Evolutionary conservation across 2,113 vertebrate genomes (phyloP), one percentile per base, ranked within the genome.

Genomic region (Micromys minutus): DNA sequence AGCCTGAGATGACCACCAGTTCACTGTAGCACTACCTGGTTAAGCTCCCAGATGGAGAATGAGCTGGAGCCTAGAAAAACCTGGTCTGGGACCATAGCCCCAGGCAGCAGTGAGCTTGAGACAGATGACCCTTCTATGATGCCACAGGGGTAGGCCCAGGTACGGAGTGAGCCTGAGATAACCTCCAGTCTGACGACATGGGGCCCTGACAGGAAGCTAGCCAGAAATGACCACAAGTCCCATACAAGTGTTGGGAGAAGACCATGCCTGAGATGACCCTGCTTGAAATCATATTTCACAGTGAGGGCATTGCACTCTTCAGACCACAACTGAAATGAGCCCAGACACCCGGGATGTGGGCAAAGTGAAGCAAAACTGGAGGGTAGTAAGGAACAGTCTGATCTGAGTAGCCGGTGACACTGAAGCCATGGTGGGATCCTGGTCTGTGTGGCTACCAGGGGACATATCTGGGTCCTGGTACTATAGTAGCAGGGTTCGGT

Each of bases 111-210:
- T 69, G 67, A 36, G 15, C 67, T 34, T 69, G 67, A 69, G 5
- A 36, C 67, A 69, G 31, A 36, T 16, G 15, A 36, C 13, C 34
- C 67, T 69, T 3, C 13, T 5, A 36, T 36, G 67, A 15, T 3
- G 67, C 6, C 67, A 69, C 65, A 34, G 29, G 29, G 65, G 29
- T 67, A 31, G 63, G 63, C 63, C 63, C 63, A 67, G 63, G 65
- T 19, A 21, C 19, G 7, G 69, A 72, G 69, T 19, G 16, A 39
- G 71, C n/a, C 71, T 39, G n/a, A 72, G n/a, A 22, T 22, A 8
- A 72, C 71, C 3, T 10, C 67, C 16, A n/a, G 67, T 5, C 36
- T 13, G 0, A 1, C 4, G 19, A 7, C 36, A 22, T 3, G 8
- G n/a, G n/a, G 3, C 19, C n/a, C 19, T 6, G 19, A 19, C n/a